These are phyloP conservation scores for Rhinoderma darwinii DNA, from an alignment of 2,113 vertebrate genomes.

Conservation along the genomic window DNA sequence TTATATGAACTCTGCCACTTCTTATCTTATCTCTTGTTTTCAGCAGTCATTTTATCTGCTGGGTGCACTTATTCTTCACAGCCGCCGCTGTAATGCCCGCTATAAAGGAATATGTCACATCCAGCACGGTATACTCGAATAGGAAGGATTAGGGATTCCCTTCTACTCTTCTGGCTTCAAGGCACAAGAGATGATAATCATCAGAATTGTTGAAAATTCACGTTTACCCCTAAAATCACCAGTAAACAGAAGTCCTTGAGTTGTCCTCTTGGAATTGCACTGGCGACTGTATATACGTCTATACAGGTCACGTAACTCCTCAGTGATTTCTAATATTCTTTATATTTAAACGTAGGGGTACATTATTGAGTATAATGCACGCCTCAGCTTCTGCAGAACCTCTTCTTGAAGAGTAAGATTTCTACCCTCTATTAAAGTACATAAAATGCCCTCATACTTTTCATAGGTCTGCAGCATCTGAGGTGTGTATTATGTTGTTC, in stretches of 20 bases:
- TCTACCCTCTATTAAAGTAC: too few relatives aligned
- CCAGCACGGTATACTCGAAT: neutral
- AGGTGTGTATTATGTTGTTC: too few relatives aligned
- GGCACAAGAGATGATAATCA: neutral
- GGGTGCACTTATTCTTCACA: constrained; percentile 19
- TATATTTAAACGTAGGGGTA: neutral
- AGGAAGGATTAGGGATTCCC: constrained; percentile 48
- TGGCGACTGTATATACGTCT: too few relatives aligned
- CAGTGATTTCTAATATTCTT: neutral
- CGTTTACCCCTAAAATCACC: neutral
- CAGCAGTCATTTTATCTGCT: constrained; percentile 45
- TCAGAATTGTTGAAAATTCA: neutral
- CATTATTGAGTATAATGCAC: too few relatives aligned
- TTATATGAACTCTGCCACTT: constrained; percentile 34
- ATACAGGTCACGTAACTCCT: too few relatives aligned
- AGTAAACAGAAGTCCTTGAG: neutral
- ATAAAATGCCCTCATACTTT: too few relatives aligned
- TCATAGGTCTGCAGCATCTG: too few relatives aligned
- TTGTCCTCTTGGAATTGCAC: neutral
- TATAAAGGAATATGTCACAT: constrained; percentile 10
- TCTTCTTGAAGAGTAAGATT: too few relatives aligned
- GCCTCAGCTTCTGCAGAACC: too few relatives aligned
- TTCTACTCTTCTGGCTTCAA: neutral
- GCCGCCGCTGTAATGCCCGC: neutral
- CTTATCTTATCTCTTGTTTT: constrained; percentile 49